Percentiles rank a stretch among this genome's conserved stretches.
Evolutionary conservation across 2,888 invertebrate species (phyloP).

Genomic region (Drosophila putrida): DNA sequence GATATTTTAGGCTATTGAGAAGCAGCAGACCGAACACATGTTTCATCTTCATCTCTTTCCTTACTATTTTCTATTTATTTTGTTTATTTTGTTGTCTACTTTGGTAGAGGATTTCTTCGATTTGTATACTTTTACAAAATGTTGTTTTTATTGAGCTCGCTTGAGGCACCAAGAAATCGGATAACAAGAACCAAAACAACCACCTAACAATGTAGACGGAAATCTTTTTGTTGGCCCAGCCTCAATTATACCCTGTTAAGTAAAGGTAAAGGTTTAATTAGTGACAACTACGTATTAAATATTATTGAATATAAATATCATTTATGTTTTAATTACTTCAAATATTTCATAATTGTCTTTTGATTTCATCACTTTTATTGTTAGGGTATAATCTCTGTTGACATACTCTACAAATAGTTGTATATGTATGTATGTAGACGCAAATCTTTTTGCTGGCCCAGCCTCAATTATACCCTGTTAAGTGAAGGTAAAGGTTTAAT

Average conservation of each 20-base stretch:
- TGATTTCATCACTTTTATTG: too few relatives aligned
- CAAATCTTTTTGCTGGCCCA: not conserved
- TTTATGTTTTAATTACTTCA: too few relatives aligned
- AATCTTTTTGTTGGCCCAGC: not conserved
- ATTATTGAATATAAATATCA: too few relatives aligned
- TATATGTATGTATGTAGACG: not conserved
- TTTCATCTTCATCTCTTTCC: not conserved
- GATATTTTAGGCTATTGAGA: conserved; percentile 14
- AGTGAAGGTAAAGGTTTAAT: too few relatives aligned
- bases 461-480: conserved; percentile 1
- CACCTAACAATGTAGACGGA: conserved; percentile 3
- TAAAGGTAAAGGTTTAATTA: too few relatives aligned
- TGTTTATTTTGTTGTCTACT: conserved; percentile 4
- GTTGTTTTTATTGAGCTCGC: conserved; percentile 12
- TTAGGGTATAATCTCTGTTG: too few relatives aligned
- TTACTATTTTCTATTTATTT: not conserved
- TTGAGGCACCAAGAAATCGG: conserved; percentile 9
- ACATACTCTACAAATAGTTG: not conserved
- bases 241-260: not conserved
- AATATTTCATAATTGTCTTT: too few relatives aligned
- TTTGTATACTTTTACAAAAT: conserved; percentile 20
- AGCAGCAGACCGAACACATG: conserved; percentile 15
- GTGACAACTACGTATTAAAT: too few relatives aligned
- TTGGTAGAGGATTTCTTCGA: not conserved
- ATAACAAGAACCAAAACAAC: conserved; percentile 24